phyloP scores from a whole-genome alignment of 2,888 invertebrate genomes.

The Dorcus hopei region DNA sequence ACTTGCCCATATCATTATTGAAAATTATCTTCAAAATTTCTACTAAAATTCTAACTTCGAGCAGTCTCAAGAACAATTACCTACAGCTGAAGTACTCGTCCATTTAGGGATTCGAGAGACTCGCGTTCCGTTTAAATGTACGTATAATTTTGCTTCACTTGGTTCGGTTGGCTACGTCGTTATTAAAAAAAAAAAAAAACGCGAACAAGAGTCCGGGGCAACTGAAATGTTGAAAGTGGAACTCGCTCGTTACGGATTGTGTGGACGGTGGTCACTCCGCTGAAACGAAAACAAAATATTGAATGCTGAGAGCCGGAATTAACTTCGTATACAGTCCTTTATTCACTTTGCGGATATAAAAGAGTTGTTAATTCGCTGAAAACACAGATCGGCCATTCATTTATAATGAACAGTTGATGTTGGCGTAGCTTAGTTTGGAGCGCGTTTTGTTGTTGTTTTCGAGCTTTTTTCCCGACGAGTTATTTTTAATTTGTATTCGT shows the following conservation, averaged over 20 bases:
- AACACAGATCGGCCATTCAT: slow-evolving; percentile 4
- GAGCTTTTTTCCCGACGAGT: too few species aligned
- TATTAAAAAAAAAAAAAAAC: not conserved
- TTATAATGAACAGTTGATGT: too few species aligned
- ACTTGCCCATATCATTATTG: too few species aligned
- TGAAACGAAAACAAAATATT: slow-evolving; percentile 29
- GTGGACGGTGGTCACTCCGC: slow-evolving; percentile 14
- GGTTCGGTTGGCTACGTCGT: not conserved
- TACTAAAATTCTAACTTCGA: too few species aligned
- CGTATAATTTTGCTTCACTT: not conserved
- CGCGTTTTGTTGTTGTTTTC: too few species aligned
- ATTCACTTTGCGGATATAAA: slow-evolving; percentile 19
- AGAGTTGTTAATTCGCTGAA: slow-evolving; percentile 20
- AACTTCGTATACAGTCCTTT: slow-evolving; percentile 31
- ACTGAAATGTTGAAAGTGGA: too few species aligned
- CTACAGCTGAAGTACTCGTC: too few species aligned
- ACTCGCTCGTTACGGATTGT: not conserved
- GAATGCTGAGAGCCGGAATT: slow-evolving; percentile 24
- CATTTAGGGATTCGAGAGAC: not conserved
- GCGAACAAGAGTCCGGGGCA: too few species aligned
- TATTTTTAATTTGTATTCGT: too few species aligned
- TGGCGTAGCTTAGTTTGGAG: too few species aligned
- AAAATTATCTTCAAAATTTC: too few species aligned
- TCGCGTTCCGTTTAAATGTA: not conserved
- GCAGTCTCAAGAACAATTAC: too few species aligned